phyloP scores from a whole-genome alignment of 2,797 vertebrate genomes.

The Galagoides demidoff region DNA sequence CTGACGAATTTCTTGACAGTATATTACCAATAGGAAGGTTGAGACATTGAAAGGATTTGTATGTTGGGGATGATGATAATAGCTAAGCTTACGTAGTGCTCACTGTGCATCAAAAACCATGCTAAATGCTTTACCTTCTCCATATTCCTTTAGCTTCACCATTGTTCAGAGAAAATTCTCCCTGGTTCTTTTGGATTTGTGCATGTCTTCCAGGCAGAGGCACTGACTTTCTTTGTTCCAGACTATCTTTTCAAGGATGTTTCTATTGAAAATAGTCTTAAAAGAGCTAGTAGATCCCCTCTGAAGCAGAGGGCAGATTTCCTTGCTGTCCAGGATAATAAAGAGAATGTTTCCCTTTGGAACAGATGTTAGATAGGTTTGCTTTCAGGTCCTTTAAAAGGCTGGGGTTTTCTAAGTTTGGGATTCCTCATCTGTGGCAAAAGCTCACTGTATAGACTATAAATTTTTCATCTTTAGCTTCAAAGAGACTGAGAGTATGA shows the following conservation, averaged over 20 bases:
- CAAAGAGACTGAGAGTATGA: not conserved
- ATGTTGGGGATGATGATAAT: not conserved
- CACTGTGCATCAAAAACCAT: not conserved
- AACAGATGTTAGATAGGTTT: not conserved
- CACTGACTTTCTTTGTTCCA: not conserved
- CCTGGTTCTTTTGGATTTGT: not conserved
- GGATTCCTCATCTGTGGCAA: not conserved
- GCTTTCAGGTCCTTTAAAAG: not conserved
- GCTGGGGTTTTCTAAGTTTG: not conserved
- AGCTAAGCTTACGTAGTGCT: not conserved
- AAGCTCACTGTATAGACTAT: not conserved
- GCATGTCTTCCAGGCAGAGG: not conserved
- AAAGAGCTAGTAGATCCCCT: not conserved
- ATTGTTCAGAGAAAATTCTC: not conserved
- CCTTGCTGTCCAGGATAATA: not conserved
- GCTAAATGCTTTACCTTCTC: not conserved
- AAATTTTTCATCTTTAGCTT: conserved; percentile 21
- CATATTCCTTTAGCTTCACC: not conserved
- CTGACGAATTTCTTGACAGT: not conserved
- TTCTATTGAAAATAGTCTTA: not conserved
- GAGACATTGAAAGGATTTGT: not conserved
- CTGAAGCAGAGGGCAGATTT: not conserved
- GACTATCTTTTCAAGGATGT: not conserved
- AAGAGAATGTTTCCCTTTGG: not conserved
- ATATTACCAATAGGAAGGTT: not conserved